Evolutionary conservation across 92 coral and sea anemone species (phyloP), one percentile per base, ranked within the genome.

Genomic region (Epizoanthus rinbou): DNA sequence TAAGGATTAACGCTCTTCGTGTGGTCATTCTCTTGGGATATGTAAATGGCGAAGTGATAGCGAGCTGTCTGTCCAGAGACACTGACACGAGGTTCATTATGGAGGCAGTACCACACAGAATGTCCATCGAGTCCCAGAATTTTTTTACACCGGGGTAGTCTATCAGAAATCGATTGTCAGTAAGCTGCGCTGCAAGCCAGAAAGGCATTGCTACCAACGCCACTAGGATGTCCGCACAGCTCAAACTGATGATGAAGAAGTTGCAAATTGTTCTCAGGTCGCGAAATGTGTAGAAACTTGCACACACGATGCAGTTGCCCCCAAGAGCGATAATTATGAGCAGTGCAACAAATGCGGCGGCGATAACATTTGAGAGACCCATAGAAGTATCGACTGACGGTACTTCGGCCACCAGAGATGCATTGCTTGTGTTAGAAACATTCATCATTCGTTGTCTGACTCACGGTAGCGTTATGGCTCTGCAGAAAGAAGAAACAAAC

Each of bases 31-130:
- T 87, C 91, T 96, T 91, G 33, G 93, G 87, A 78, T 96, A 96
- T 39, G 90, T 60, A 74, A 96, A 96, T 74, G 99, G 99, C 11
- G 92, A 90, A 0, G 99, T 94, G 80, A 96, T 96, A 14, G 99
- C 99, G 54, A 96, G 86, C 71, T 96, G 97, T 52, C 99, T 88
- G 86, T 96, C 99, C 59, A 91, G 86, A 22, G 96, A 91, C 70
- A 96, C 98, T n/a, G 94, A 91, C 10, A 94, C 90, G 14, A 96
- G 85, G 69, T 92, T 96, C 91, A 90, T 91, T 23, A 94, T 91
- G 24, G 97, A 93, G 31, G 97, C 97, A 10, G 97, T 93, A 8
- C 97, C 97, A 47, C 97, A 93, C 45, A 93, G 81, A 23, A 93
- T 93, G 66, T 93, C 97, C 97, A 91, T 93, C 28, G 91, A 88